Conservation (phyloP, 1,140 invertebrate species). For the Hyles vespertilio region DNA sequence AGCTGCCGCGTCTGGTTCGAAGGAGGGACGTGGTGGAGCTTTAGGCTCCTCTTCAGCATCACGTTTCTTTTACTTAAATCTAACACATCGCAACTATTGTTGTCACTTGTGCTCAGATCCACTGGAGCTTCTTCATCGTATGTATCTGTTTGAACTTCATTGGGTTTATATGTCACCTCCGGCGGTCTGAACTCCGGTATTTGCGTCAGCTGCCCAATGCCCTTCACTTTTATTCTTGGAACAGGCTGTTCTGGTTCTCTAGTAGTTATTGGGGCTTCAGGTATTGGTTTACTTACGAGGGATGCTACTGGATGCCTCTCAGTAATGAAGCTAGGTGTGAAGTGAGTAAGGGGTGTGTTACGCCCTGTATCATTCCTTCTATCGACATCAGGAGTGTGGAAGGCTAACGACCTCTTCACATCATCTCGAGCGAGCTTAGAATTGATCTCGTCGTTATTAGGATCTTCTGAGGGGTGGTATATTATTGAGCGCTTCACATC, state of each 20-base stretch:
- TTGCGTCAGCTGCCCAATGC: slow-evolving; percentile 77
- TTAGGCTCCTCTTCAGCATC: slow-evolving; percentile 65
- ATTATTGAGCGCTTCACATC: slow-evolving; percentile 91
- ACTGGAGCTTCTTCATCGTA: slow-evolving; percentile 80
- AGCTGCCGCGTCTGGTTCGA: slow-evolving; percentile 48
- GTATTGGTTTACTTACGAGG: slow-evolving; percentile 38
- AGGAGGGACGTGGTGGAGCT: slow-evolving; percentile 51
- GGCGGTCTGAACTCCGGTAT: slow-evolving; percentile 65
- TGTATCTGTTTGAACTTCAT: slow-evolving; percentile 44
- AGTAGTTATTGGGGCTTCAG: slow-evolving; percentile 44
- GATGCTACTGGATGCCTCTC: slow-evolving; percentile 60
- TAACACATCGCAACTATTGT: slow-evolving; percentile 81
- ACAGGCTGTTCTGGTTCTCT: slow-evolving; percentile 52
- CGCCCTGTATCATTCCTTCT: slow-evolving; percentile 59
- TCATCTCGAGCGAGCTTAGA: slow-evolving; percentile 75
- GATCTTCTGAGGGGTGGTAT: slow-evolving; percentile 89
- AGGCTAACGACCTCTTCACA: slow-evolving; percentile 66
- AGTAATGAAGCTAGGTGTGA: slow-evolving; percentile 56
- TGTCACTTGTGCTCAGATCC: slow-evolving; percentile 82
- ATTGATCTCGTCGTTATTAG: slow-evolving; percentile 83
- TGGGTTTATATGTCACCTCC: slow-evolving; percentile 59
- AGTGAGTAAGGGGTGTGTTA: slow-evolving; percentile 71
- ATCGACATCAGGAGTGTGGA: slow-evolving; percentile 60
- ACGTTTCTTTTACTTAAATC: slow-evolving; percentile 90
- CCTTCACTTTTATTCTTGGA: slow-evolving; percentile 80